Evolutionary conservation across 2,888 invertebrate species (phyloP), one percentile per base, ranked within the genome.

Genomic region (Meandrusa payeni): DNA sequence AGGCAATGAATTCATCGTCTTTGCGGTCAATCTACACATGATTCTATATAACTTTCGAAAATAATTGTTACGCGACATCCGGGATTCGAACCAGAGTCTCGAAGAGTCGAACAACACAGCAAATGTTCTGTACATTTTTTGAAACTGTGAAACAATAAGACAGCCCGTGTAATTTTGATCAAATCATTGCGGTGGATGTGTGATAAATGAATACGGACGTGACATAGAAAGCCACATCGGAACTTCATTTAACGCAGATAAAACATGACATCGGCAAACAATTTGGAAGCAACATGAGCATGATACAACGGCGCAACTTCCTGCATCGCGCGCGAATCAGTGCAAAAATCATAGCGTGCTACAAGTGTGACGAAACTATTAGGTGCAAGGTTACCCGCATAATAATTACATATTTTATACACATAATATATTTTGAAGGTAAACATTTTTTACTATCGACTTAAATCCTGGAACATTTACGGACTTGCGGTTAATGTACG

Each of bases 211-310:
- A 27, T 27, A 2, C 1, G 26, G 20, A 15, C 11, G n/a, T 36
- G 17, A 24, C 24, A 36, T 10, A 24, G 24, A 26, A 24, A 26
- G 24, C 4, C 9, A 34, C 13, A 23, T 23, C 13, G 34, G 24
- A 17, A 26, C 24, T 36, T 24, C 26, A 36, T 36, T 36, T 17
- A 27, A 19, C 19, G 19, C 11, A 37, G 36, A 37, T 27, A 26
- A 37, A 11, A 17, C 10, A 27, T 26, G 36, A 27, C 17, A 27
- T 37, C 7, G 26, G 6, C 36, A 12, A 37, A 37, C 36, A 27
- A 37, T 37, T 37, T 37, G 36, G 26, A 19, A 37, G 10, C 29
- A 6, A n/a, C 22, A 29, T 23, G 23, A 29, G 29, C 29, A 9
- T 29, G 29, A 39, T 39, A 39, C 15, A 13, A 22, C 20, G 12